Percentiles rank a stretch among this genome's conserved stretches.
Evolutionary conservation across 2,113 vertebrate species (phyloP).

Genomic region (Anoplopoma fimbria): DNA sequence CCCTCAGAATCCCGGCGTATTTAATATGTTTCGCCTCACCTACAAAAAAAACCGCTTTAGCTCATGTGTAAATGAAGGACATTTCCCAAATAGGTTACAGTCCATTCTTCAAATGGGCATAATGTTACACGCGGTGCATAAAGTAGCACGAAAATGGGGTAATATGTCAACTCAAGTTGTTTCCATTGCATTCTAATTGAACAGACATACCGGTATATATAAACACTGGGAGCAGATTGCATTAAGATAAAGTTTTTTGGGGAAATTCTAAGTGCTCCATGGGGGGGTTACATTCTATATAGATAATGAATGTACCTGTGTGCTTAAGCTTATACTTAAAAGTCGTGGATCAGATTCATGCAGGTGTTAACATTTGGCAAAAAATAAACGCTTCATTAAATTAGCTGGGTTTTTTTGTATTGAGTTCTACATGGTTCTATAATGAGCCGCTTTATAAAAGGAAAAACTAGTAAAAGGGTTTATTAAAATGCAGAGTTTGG

Average conservation of each 20-base stretch:
- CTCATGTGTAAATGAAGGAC: background rate
- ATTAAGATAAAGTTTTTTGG: background rate
- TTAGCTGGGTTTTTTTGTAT: background rate
- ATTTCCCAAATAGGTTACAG: background rate
- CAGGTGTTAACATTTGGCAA: background rate
- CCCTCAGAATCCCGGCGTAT: background rate
- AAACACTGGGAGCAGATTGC: background rate
- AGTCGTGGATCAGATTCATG: background rate
- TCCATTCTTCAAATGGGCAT: background rate
- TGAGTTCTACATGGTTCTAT: background rate
- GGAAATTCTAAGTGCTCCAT: too few relatives aligned
- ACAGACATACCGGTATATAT: background rate
- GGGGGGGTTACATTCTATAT: too few relatives aligned
- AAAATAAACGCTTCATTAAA: background rate
- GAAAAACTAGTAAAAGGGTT: background rate
- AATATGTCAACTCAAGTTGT: conserved; percentile 22
- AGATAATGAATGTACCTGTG: background rate
- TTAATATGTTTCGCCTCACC: background rate
- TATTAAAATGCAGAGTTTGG: background rate
- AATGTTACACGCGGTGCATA: background rate
- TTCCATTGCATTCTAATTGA: background rate
- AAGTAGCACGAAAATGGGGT: background rate
- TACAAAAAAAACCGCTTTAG: too few relatives aligned
- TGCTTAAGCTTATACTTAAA: background rate
- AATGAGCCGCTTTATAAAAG: background rate